Conservation (phyloP, 2,888 invertebrate genomes). For the Sthenelais limicola region DNA sequence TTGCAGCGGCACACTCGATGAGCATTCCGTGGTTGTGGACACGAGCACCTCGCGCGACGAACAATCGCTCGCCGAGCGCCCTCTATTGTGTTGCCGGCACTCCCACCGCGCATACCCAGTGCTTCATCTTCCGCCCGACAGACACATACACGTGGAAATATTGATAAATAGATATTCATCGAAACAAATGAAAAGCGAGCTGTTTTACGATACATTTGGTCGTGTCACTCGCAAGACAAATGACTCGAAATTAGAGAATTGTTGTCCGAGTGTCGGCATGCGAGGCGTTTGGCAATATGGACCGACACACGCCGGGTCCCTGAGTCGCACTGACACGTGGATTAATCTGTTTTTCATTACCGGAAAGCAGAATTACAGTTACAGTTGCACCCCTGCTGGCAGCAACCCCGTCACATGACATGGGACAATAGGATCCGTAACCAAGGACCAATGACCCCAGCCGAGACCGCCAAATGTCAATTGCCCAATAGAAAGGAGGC, state of each 20-base stretch:
- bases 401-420: constrained; percentile 33
- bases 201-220: constrained; percentile 37
- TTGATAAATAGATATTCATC: constrained; percentile 39
- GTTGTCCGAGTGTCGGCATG: constrained; percentile 23
- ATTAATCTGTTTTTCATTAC: constrained; percentile 39
- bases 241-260: constrained; percentile 31
- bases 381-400: constrained; percentile 36
- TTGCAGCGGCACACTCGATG: constrained; percentile 33
- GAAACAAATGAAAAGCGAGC: constrained; percentile 37
- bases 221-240: constrained; percentile 37
- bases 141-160: constrained; percentile 37
- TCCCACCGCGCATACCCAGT: constrained; percentile 2
- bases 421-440: constrained; percentile 27
- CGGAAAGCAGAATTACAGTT: constrained; percentile 18
- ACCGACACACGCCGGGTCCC: neutral
- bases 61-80: constrained; percentile 18
- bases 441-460: constrained; percentile 22
- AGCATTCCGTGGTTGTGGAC: constrained; percentile 29
- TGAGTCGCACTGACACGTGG: neutral
- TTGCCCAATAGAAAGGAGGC: constrained; percentile 16
- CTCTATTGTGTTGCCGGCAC: constrained; percentile 17
- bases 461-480: constrained; percentile 11
- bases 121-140: constrained; percentile 39
- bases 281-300: constrained; percentile 20
- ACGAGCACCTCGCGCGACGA: neutral